Conservation (phyloP, 1,140 invertebrate genomes). For the Aculops lycopersici region DNA sequence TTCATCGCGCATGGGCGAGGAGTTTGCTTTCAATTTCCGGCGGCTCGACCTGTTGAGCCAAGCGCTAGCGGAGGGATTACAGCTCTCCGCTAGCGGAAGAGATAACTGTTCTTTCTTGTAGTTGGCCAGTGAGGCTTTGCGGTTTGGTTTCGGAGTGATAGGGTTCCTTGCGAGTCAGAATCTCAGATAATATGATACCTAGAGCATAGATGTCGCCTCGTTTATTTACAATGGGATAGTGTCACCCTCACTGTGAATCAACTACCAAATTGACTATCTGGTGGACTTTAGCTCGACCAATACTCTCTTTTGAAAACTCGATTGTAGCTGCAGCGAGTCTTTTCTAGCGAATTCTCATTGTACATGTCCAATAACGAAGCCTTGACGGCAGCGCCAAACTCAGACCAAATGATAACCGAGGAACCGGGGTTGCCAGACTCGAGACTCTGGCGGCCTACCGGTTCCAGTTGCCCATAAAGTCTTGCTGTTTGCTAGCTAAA, state of each 20-base stretch:
- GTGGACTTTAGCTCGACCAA: conserved; percentile 12
- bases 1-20: too few species aligned
- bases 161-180: conserved; percentile 51
- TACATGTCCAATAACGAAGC: background rate
- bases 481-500: background rate
- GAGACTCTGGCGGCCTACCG: too few species aligned
- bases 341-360: conserved; percentile 11
- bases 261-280: conserved; percentile 42
- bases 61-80: too few species aligned
- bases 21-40: too few species aligned
- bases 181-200: conserved; percentile 63
- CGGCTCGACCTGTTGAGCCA: too few species aligned
- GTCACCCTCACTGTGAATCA: conserved; percentile 58
- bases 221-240: conserved; percentile 34
- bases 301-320: conserved; percentile 8
- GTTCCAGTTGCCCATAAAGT: too few species aligned
- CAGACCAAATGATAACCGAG: background rate
- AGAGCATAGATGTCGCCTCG: conserved; percentile 63
- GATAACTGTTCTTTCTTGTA: too few species aligned
- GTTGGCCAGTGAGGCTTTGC: conserved; percentile 51
- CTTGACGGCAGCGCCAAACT: background rate
- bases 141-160: conserved; percentile 26
- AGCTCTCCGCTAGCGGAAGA: too few species aligned
- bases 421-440: too few species aligned
- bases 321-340: conserved; percentile 10